Base-by-base conservation (phyloP, 2,888 invertebrate genomes). In the Hirtodrosophila cameraria region DNA sequence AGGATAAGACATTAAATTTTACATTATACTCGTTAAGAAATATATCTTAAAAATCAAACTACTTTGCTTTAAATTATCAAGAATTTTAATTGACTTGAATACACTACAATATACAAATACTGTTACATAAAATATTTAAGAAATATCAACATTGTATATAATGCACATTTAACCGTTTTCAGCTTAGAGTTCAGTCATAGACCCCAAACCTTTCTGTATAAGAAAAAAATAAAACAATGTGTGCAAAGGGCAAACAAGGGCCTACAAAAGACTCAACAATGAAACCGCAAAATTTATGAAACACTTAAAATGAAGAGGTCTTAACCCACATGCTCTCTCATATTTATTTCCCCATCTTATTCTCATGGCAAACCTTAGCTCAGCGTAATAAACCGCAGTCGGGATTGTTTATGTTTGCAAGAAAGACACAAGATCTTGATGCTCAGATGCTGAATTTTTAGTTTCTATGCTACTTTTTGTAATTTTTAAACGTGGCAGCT, bases 271-370 rank as follows among this genome's bases (percentile, higher is more conserved):
- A 48, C 33, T 39, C 60, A 45, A 38, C 68, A 71, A 65, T 68
- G 67, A 76, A 76, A 73, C 79, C 79, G 60, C 73, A 80, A 66
- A 75, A 60, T 64, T 67, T 62, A 61, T 65, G 64, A 75, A 74
- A 67, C 38, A 55, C 60, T 61, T 62, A 57, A 66, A 60, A 45
- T 50, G 42, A 63, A 61, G 57, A 71, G 72, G 63, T 72, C 71
- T 61, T 49, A 72, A 70, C 55, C 60, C 69, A 38, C 59, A 64
- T 38, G 36, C 33, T 35, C 45, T 53, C 46, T 16, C 45, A 48
- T 42, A n/a, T 23, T 20, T 8, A n/a, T 2, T 16, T 27, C 27
- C 20, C n/a, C 11, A 2, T 11, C 42, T 12, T n/a, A 23, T 54
- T 15, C 54, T 31, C 45, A 45, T 31, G 8, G 23, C 23, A 38